These are phyloP conservation scores for Setophaga kirtlandii DNA, from an alignment of 2,113 vertebrate species.

Conservation along the genomic window DNA sequence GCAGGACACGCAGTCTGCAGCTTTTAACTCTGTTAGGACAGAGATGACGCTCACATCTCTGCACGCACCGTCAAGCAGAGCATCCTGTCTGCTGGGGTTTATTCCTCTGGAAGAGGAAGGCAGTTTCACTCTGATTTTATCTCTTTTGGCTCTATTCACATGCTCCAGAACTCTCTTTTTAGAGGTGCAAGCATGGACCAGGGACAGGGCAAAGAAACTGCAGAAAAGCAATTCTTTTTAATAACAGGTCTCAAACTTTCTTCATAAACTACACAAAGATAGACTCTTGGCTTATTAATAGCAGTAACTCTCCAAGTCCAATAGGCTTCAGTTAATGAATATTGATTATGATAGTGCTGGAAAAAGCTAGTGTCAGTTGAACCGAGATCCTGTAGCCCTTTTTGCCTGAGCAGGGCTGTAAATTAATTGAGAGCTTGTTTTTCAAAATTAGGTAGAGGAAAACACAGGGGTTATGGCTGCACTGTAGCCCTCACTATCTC, in stretches of 20 bases:
- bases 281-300: constrained; percentile 15
- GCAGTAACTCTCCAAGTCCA: background rate
- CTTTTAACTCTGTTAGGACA: background rate
- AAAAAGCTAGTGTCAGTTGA: background rate
- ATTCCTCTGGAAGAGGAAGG: background rate
- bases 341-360: constrained; percentile 14
- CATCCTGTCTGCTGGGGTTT: background rate
- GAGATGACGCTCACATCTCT: background rate
- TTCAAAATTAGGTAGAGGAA: background rate
- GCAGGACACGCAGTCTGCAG: background rate
- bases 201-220: background rate
- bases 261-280: background rate
- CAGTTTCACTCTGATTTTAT: background rate
- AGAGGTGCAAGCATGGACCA: background rate
- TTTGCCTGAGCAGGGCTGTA: background rate
- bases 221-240: background rate
- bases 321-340: constrained; percentile 24
- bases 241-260: background rate
- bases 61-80: background rate
- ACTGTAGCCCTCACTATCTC: background rate
- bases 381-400: background rate
- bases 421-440: background rate
- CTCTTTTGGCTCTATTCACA: background rate
- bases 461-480: background rate
- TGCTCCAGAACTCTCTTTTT: background rate